Percentiles rank a stretch among this genome's conserved stretches.
These are phyloP conservation scores for Phyllopteryx taeniolatus DNA, from an alignment of 2,113 vertebrate genomes.

Conservation along the genomic window DNA sequence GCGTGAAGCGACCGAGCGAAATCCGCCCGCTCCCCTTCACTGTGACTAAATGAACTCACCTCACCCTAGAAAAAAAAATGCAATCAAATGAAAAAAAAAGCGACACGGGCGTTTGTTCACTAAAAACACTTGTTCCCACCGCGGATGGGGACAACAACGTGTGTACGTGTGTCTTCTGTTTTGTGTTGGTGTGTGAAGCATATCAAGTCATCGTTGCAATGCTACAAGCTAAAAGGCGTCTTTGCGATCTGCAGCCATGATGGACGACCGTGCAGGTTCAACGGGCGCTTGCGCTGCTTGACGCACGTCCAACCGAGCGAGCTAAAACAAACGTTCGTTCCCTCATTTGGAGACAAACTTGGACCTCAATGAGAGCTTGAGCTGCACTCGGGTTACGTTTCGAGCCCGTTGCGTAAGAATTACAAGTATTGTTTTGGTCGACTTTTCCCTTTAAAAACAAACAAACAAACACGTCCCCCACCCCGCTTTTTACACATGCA, in stretches of 20 bases:
- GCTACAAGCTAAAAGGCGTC: neutral
- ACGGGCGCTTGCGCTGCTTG: neutral
- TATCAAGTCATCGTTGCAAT: neutral
- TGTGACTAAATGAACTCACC: constrained; percentile 39
- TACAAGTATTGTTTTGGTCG: neutral
- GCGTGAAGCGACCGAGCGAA: neutral
- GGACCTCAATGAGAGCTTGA: neutral
- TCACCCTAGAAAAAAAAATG: constrained; percentile 22
- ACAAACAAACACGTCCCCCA: neutral
- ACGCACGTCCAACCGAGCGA: neutral
- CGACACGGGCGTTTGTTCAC: constrained; percentile 39
- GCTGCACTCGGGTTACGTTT: neutral
- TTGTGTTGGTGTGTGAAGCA: neutral
- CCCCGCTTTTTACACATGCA: neutral
- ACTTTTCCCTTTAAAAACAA: neutral
- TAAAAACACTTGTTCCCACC: constrained; percentile 8
- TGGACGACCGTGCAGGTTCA: neutral
- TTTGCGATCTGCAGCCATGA: neutral
- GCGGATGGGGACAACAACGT: neutral
- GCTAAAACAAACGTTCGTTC: neutral
- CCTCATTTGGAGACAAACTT: neutral
- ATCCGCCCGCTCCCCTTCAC: constrained; percentile 7
- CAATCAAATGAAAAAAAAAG: neutral
- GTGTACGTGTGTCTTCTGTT: neutral
- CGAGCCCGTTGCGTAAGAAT: constrained; percentile 3